Conservation (phyloP, 2,797 vertebrate genomes). For the Gallinago stenura region DNA sequence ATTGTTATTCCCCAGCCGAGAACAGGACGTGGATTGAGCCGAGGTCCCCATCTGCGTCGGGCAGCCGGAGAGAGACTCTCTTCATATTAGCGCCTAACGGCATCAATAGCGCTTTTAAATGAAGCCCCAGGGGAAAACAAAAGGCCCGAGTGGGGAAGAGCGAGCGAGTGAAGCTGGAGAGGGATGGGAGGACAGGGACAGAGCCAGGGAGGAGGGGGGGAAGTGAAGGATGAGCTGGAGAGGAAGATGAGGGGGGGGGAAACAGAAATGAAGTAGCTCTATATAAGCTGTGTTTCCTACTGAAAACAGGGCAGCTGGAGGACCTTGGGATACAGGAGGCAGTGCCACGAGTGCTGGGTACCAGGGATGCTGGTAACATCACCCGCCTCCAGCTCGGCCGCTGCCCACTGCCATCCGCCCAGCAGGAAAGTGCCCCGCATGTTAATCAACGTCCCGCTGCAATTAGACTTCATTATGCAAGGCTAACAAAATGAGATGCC, state of each 20-base stretch:
- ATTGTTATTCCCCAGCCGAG: slow-evolving; percentile 57
- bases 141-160: neutral
- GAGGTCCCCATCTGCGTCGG: slow-evolving; percentile 68
- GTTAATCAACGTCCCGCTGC: neutral
- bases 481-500: neutral
- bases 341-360: neutral
- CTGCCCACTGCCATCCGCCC: neutral
- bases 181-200: neutral
- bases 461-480: neutral
- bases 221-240: neutral
- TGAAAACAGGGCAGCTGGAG: neutral
- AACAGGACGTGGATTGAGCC: slow-evolving; percentile 78
- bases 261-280: neutral
- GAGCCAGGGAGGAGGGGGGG: neutral
- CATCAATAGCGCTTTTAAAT: slow-evolving; percentile 63
- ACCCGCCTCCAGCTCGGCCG: rapidly evolving
- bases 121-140: slow-evolving; percentile 14
- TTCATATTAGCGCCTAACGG: neutral
- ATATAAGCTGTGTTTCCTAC: neutral
- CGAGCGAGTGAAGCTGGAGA: neutral
- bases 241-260: neutral
- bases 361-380: neutral
- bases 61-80: slow-evolving; percentile 55
- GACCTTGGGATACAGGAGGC: rapidly evolving
- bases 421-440: neutral